Evolutionary conservation across 2,888 invertebrate species (phyloP).

Genomic region (Poecilus cupreus): DNA sequence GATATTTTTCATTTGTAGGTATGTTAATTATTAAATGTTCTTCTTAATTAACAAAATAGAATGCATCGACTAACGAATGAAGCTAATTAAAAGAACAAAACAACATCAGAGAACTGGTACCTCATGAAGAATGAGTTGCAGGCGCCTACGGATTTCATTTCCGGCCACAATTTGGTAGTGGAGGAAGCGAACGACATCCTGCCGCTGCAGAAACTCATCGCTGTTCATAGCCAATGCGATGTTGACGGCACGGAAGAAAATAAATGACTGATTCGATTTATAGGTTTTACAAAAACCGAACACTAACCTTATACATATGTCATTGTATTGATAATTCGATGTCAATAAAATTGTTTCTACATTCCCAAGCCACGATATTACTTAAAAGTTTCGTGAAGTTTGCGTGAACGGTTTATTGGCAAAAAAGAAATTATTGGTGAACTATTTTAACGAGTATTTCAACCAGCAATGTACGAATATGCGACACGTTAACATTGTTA

Average conservation of each 20-base stretch:
- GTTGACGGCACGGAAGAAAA: constrained; percentile 47
- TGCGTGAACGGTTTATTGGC: too few relatives aligned
- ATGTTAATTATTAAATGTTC: too few relatives aligned
- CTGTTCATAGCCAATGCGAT: constrained; percentile 37
- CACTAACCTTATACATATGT: constrained; percentile 32
- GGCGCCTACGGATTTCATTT: background rate
- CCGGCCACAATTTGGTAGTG: constrained; percentile 43
- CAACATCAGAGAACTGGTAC: background rate
- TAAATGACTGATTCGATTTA: constrained; percentile 57
- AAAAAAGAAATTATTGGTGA: too few relatives aligned
- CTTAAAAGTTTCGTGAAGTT: too few relatives aligned
- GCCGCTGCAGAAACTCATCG: constrained; percentile 21
- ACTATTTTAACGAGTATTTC: too few relatives aligned
- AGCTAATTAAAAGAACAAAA: background rate
- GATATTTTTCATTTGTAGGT: too few relatives aligned
- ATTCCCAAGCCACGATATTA: background rate
- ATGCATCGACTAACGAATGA: background rate
- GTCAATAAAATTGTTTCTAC: background rate
- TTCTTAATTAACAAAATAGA: background rate
- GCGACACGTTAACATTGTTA: too few relatives aligned
- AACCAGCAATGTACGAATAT: too few relatives aligned
- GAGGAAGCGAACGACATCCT: constrained; percentile 44
- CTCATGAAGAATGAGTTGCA: constrained; percentile 42
- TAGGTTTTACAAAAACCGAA: constrained; percentile 51
- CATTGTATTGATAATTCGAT: constrained; percentile 46